Conservation (phyloP, 2,888 invertebrate species). For the Serripes groenlandicus region DNA sequence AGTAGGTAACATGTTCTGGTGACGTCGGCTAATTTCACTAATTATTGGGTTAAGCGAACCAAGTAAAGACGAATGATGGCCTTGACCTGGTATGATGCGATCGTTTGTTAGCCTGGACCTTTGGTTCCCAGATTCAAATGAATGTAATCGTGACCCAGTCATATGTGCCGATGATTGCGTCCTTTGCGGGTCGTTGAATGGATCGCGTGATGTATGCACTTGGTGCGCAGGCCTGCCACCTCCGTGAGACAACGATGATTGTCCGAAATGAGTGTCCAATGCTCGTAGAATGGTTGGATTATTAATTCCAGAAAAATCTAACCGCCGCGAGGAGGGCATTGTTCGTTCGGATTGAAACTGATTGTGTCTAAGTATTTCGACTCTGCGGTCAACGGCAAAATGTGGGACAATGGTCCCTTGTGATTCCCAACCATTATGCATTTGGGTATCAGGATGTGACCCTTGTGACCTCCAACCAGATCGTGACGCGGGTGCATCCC, state of each 20-base stretch:
- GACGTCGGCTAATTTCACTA: conserved; percentile 11
- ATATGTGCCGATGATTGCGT: background rate
- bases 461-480: too few species aligned
- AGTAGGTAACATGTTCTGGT: background rate
- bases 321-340: background rate
- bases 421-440: too few species aligned
- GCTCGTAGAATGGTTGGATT: background rate
- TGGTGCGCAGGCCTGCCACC: background rate
- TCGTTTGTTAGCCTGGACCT: background rate
- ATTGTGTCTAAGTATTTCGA: background rate
- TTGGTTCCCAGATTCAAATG: background rate
- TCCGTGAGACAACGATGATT: background rate
- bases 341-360: background rate
- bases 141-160: background rate
- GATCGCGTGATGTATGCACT: background rate
- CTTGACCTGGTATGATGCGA: background rate
- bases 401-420: background rate
- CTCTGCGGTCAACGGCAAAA: background rate
- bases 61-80: background rate
- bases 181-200: background rate
- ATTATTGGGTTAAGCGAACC: conserved; percentile 21
- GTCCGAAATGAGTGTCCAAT: background rate
- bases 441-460: too few species aligned
- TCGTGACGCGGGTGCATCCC: background rate
- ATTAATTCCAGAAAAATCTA: conserved; percentile 9